A percentile compares a stretch with the other conserved stretches of the same genome.
Evolutionary conservation across 2,113 vertebrate genomes (phyloP).

Genomic region (Orientallactaga bullata): DNA sequence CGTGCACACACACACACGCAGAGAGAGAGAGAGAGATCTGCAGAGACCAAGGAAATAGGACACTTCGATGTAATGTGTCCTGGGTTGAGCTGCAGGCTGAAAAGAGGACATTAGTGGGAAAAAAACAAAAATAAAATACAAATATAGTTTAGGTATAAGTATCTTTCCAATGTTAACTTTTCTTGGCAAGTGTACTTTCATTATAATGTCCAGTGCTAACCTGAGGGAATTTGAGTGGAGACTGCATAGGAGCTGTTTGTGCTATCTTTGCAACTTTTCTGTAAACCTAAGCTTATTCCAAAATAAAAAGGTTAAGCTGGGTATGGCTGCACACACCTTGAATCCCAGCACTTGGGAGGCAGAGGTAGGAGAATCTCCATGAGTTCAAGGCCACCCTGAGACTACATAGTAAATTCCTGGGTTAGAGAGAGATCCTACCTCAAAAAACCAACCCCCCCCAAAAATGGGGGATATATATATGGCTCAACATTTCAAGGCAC

Average conservation of each 20-base stretch:
- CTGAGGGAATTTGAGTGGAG: background rate
- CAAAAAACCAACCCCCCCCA: too few species aligned
- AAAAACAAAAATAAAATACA: background rate
- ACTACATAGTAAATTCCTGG: too few species aligned
- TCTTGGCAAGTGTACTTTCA: slow-evolving; percentile 18
- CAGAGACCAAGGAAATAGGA: background rate
- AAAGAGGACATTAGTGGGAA: background rate
- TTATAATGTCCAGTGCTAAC: background rate
- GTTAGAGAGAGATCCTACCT: too few species aligned
- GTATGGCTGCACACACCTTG: too few species aligned
- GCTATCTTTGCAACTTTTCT: slow-evolving; percentile 31
- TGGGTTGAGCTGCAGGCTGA: background rate
- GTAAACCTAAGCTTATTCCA: background rate
- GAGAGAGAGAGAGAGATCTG: too few species aligned
- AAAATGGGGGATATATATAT: too few species aligned
- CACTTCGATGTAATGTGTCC: background rate
- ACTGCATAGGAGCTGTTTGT: background rate
- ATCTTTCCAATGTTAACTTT: background rate
- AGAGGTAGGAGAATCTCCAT: too few species aligned
- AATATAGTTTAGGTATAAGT: background rate
- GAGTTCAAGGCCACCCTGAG: too few species aligned
- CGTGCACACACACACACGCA: too few species aligned
- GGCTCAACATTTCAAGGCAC: too few species aligned
- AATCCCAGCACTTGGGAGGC: too few species aligned
- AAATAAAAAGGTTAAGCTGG: background rate